Conservation (phyloP, 1,140 invertebrate species). For the Bombus turneri region DNA sequence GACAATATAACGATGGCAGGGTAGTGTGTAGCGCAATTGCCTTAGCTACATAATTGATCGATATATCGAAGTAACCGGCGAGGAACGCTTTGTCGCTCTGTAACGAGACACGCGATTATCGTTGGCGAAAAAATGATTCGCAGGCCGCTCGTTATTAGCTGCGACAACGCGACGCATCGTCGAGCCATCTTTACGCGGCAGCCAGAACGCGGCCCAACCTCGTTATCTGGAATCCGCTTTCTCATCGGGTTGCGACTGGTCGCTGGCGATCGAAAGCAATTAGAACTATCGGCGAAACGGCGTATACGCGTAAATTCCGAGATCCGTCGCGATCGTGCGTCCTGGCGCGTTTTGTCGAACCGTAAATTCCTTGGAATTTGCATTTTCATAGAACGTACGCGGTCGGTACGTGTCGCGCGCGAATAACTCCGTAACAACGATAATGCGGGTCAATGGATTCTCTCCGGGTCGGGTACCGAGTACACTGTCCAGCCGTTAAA, state of each 20-base stretch:
- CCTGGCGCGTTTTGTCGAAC: neutral
- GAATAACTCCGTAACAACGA: conserved; percentile 28
- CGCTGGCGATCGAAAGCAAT: neutral
- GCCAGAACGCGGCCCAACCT: neutral
- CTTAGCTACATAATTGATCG: too few species aligned
- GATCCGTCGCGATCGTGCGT: neutral
- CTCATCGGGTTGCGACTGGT: neutral
- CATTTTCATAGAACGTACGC: conserved; percentile 40
- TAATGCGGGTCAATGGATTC: conserved; percentile 40
- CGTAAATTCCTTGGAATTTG: conserved; percentile 17
- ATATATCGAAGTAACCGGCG: too few species aligned
- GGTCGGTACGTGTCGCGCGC: neutral
- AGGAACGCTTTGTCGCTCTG: neutral
- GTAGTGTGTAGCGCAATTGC: too few species aligned
- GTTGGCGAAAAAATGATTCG: neutral
- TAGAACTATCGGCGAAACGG: conserved; percentile 18
- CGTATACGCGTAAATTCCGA: neutral
- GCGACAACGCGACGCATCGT: neutral
- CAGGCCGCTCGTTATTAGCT: conserved; percentile 5
- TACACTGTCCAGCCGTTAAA: conserved; percentile 53
- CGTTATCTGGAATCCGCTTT: neutral
- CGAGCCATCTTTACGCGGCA: neutral
- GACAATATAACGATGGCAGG: too few species aligned
- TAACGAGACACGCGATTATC: conserved; percentile 19
- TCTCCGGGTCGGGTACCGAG: neutral